Evolutionary conservation across 1,140 invertebrate species (phyloP).

Genomic region (Philopotamus ludificatus): DNA sequence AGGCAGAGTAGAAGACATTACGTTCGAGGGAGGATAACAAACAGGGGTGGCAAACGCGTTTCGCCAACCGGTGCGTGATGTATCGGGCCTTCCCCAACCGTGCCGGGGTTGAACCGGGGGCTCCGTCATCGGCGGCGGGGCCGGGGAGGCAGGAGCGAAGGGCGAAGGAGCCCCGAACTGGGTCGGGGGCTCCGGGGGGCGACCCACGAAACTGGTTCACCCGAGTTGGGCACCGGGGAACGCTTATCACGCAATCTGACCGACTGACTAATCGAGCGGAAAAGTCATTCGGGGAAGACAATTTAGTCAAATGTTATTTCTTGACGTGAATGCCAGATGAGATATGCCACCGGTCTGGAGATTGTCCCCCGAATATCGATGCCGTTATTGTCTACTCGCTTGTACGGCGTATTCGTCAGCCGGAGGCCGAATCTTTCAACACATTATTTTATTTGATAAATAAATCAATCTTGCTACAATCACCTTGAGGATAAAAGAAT

Average conservation of each 20-base stretch:
- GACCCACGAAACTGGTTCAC: neutral
- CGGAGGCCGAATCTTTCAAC: too few species aligned
- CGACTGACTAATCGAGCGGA: constrained; percentile 12
- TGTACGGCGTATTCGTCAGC: too few species aligned
- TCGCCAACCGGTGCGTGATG: neutral
- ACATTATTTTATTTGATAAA: too few species aligned
- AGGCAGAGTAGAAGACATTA: constrained; percentile 1
- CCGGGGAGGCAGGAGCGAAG: neutral
- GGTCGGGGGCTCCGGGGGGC: constrained; percentile 1
- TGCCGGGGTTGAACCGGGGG: neutral
- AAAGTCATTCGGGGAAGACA: neutral
- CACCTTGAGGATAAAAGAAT: too few species aligned
- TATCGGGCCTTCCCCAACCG: constrained; percentile 19
- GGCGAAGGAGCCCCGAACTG: neutral
- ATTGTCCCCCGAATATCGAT: too few species aligned
- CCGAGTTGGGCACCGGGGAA: constrained; percentile 5
- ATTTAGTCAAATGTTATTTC: too few species aligned
- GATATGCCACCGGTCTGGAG: too few species aligned
- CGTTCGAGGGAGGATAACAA: neutral
- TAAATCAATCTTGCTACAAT: too few species aligned
- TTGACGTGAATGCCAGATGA: too few species aligned
- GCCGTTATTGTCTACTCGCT: too few species aligned
- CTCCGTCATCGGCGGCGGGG: neutral
- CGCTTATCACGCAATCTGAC: constrained; percentile 17
- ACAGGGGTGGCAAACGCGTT: neutral